phyloP scores from a whole-genome alignment of 2,888 invertebrate species.

The Acrobasis consociella region DNA sequence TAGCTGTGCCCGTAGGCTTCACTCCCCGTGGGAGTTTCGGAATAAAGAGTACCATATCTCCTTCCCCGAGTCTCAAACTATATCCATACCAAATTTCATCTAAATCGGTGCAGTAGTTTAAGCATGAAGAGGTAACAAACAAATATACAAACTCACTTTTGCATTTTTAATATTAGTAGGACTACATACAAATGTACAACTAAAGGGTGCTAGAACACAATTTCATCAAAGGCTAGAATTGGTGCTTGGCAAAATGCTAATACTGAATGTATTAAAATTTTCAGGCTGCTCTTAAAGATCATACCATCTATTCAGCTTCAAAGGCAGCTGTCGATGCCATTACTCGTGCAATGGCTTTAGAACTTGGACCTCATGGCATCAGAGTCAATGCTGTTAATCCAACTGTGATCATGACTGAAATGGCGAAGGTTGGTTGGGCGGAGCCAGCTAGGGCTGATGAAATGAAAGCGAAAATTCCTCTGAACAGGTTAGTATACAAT shows the following conservation, averaged over 20 bases:
- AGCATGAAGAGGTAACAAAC: too few species aligned
- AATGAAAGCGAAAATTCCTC: conserved; percentile 91
- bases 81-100: too few species aligned
- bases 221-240: too few species aligned
- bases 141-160: too few species aligned
- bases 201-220: too few species aligned
- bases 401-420: conserved; percentile 95
- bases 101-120: too few species aligned
- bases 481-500: conserved; percentile 84
- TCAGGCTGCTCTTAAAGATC: conserved; percentile 87
- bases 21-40: too few species aligned
- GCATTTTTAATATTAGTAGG: too few species aligned
- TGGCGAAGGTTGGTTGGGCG: conserved; percentile 94
- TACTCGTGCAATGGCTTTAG: conserved; percentile 92
- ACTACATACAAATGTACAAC: too few species aligned
- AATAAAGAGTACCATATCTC: too few species aligned
- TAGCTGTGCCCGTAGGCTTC: too few species aligned
- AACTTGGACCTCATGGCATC: conserved; percentile 92
- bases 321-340: conserved; percentile 96
- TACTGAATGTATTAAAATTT: conserved; percentile 32
- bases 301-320: conserved; percentile 91
- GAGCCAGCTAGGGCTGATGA: conserved; percentile 89
- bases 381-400: conserved; percentile 96
- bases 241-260: background rate
- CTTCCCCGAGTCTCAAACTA: too few species aligned